Base-by-base conservation (phyloP, 2,888 invertebrate genomes). In the Cactoblastis cactorum region DNA sequence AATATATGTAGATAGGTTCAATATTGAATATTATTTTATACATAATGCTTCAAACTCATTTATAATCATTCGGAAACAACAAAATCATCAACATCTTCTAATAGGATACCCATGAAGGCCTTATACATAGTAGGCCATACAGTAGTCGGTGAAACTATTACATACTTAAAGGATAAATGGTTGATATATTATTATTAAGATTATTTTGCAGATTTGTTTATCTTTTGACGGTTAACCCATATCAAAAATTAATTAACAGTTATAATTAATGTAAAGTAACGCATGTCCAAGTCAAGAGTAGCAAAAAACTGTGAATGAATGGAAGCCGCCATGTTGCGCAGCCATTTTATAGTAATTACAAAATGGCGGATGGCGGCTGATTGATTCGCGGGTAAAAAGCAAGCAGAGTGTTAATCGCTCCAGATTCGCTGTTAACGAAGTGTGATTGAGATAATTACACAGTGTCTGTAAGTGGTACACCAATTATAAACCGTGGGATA, bases 371-470 rank as follows among this genome's bases (percentile, higher is more conserved):
- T 59, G 57, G 61, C 61, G 54, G 56, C 50, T 67, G 71, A 80
- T 82, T 80, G 81, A 83, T 66, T 66, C 67, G 65, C 72, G 69
- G 65, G 72, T 73, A 83, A 82, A 82, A 80, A 82, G 67, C 66
- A 58, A 57, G 62, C 71, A 67, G 74, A 78, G 82, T 79, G 77
- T 73, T 83, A 83, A 84, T 79, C 77, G 75, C 73, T 68, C 69
- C 78, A 83, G 83, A 84, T 83, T 83, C 74, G 72, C 66, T 69
- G 74, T 68, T 83, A 82, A 79, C 77, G 72, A 79, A 78, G 79
- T 77, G 74, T 74, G 77, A 80, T 80, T 78, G 77, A 69, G 65
- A 70, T 84, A 84, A 87, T 86, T 79, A 69, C 65, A 65, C 53
- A 64, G 55, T 52, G 53, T 54, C 54, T 57, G 66, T 62, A 65